Evolutionary conservation across 2,797 vertebrate genomes (phyloP), one percentile per base, ranked within the genome.

Genomic region (Alca torda): DNA sequence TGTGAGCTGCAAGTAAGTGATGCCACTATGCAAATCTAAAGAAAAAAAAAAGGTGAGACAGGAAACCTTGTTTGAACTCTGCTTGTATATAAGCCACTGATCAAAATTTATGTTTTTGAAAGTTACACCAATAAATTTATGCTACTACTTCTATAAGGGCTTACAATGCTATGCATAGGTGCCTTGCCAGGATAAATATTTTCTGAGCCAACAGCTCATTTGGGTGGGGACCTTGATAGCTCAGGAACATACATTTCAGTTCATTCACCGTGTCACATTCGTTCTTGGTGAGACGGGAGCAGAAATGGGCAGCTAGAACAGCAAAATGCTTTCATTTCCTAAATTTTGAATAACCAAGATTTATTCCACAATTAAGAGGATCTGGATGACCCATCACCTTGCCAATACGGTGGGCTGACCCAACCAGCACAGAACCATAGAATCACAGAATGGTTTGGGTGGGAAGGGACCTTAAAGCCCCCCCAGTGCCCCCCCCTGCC

Each of bases 141-240:
- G 84, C 91, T 92, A 61, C 95, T 95, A 73, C 77, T 96, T 95
- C 89, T 97, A 77, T 70, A 86, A 92, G 74, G 78, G 72, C 90
- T 95, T 89, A 88, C 92, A 94, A 95, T 83, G 92, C 35, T 61
- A 35, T 50, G 63, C 79, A 45, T 28, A 95, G 77, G 76, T 86
- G 80, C 93, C 90, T 43, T 94, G 96, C 97, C 97, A 96, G 87
- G 56, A 93, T 45, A 96, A 94, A 96, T 79, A 96, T 80, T 84
- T 73, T 81, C 90, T 90, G 72, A 93, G 91, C 90, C 92, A 95
- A 83, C 76, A 81, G 89, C 73, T 82, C 67, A 11, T n/a, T 70
- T 87, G 95, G 93, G 84, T 87, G 89, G 92, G 46, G 84, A 86
- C 73, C 61, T 50, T 56, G 84, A 79, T 31, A 70, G 84, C 95